Conservation (phyloP, 2,113 vertebrate genomes). For the Meriones unguiculatus region DNA sequence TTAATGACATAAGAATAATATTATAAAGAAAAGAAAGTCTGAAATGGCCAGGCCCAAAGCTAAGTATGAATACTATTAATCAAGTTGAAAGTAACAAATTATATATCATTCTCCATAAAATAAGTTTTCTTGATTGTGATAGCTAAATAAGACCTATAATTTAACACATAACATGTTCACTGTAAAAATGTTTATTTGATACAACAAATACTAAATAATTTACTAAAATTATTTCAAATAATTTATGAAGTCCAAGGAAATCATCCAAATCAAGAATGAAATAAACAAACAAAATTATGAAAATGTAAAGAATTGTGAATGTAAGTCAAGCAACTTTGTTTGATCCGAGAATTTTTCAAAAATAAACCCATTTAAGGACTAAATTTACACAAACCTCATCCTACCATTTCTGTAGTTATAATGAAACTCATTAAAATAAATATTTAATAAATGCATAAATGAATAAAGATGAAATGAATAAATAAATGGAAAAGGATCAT, state of each 20-base stretch:
- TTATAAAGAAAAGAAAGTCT: neutral
- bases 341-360: slow-evolving; percentile 80
- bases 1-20: slow-evolving; percentile 1
- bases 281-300: neutral
- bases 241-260: slow-evolving; percentile 45
- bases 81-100: neutral
- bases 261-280: neutral
- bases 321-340: slow-evolving; percentile 61
- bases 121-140: neutral
- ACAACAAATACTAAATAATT: slow-evolving; percentile 2
- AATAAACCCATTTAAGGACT: slow-evolving; percentile 84
- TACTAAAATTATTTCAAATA: slow-evolving; percentile 7
- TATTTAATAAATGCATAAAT: slow-evolving; percentile 90
- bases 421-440: slow-evolving; percentile 88
- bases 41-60: neutral
- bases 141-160: neutral
- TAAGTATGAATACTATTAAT: neutral
- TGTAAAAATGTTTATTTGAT: slow-evolving; percentile 13
- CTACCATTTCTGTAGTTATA: slow-evolving; percentile 84
- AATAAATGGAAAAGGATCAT: slow-evolving; percentile 86
- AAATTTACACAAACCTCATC: slow-evolving; percentile 82
- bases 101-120: slow-evolving; percentile 4
- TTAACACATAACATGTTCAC: neutral
- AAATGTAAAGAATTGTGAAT: slow-evolving; percentile 59
- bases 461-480: slow-evolving; percentile 88